Evolutionary conservation across 2,113 vertebrate species (phyloP).

Genomic region (Dicaeum eximium): DNA sequence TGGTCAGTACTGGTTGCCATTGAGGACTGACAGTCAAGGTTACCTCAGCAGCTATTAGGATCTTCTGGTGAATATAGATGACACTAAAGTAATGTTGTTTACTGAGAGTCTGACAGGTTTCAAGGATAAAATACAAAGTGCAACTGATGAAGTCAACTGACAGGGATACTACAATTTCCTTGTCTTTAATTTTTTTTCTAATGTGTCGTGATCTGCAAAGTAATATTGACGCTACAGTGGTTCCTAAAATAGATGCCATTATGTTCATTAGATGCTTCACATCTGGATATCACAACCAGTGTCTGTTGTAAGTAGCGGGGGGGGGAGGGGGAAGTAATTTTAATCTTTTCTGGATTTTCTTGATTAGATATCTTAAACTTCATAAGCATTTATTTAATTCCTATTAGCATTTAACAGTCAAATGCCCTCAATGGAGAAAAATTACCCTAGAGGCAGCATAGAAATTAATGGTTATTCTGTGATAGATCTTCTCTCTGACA

Average conservation of each 20-base stretch:
- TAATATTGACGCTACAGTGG: not conserved
- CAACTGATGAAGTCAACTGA: conserved; percentile 36
- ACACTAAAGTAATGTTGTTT: conserved; percentile 17
- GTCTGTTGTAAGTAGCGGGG: not conserved
- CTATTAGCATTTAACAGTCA: conserved; percentile 52
- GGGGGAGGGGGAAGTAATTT: not conserved
- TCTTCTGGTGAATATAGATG: not conserved
- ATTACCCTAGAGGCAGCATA: not conserved
- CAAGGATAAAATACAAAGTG: conserved; percentile 23
- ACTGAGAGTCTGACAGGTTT: conserved; percentile 1
- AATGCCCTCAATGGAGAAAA: not conserved
- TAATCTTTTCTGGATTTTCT: conserved; percentile 46
- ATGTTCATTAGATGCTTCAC: conserved; percentile 39
- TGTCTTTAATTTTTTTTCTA: conserved; percentile 50
- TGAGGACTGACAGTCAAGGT: not conserved
- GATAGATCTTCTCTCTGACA: conserved; percentile 17
- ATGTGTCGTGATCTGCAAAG: not conserved
- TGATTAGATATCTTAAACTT: conserved; percentile 44
- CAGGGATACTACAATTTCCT: conserved; percentile 32
- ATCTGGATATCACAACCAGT: conserved; percentile 35
- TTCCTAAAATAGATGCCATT: conserved; percentile 49
- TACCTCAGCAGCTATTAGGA: not conserved
- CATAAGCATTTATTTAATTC: conserved; percentile 51
- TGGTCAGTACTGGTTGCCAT: not conserved
- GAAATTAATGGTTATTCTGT: conserved; percentile 22